Evolutionary conservation across 2,113 vertebrate genomes (phyloP), one percentile per base, ranked within the genome.

Genomic region (Callopanchax toddi): DNA sequence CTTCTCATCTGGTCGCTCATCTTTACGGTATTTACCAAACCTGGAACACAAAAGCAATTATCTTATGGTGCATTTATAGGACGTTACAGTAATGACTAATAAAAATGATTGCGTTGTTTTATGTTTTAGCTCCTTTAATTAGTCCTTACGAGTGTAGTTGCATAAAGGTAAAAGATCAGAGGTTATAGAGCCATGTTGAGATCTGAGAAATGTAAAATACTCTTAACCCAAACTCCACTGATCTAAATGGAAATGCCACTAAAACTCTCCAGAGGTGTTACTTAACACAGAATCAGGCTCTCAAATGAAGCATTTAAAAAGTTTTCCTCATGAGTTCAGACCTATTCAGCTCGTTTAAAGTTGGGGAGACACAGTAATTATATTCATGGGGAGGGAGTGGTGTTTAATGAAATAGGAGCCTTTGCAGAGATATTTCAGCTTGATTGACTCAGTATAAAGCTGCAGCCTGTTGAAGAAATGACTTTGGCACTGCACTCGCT

Each of bases 11-110:
- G 89, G 91, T 67, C 94, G 94, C 91, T 98, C 97, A 76, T 98
- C 97, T 89, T 99, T 99, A 53, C 96, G 94, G 91, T 98, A 91
- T 91, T 99, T 99, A 83, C 97, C 96, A 90, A 99, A 98, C 92
- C 97, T 99, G 92, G 2, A 51, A 53, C 10, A 46, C 1, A 22
- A 21, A 67, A 32, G 48, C 3, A 16, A 37, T 32, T 32, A 5
- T 29, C 4, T 29, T 29, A 4, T 29, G 26, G 7, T 29, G 26
- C 26, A 29, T 7, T 29, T 29, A 29, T 29, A 7, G 10, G 29
- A 32, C 29, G 10, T 8, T 32, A 9, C 29, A 8, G 29, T 6
- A 32, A 32, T 32, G 10, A 32, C n/a, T n/a, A 26, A 26, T 6
- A 26, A 26, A 26, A 26, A 3, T 4, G 26, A n/a, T n/a, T n/a